Base-by-base conservation (phyloP, 1,140 invertebrate genomes). In the Conus ventricosus region DNA sequence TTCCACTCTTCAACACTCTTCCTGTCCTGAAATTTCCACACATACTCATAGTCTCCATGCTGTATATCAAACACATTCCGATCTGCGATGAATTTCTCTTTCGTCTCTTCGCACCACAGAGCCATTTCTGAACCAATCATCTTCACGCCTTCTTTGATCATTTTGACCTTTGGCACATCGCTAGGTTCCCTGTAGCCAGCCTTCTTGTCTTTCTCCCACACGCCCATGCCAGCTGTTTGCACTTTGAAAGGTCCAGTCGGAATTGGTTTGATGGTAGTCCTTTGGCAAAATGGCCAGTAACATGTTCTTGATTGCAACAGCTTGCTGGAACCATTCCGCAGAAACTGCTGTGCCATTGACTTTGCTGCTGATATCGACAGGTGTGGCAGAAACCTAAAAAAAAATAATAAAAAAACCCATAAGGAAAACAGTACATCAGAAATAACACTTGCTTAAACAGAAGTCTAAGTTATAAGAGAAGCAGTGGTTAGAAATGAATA, bases 1-100 rank as follows among this genome's bases (percentile, higher is more conserved):
- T 97, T 94, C 97, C 98, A 99, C 54, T 97, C 95, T 3, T 97
- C 95, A 20, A 98, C 90, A 13, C 96, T 96, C 63, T 96, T 94
- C 17, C 95, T 92, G 85, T 96, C 94, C 82, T 94, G 89, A 88
- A 95, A 94, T 78, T 93, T 93, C 89, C 91, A 92, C 71, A 95
- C 89, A 88, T 93, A 92, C n/a, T 94, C 91, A 91, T 94, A 95
- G 89, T 95, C 94, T 23, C 92, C 92, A 89, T 95, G 93, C 13
- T 91, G 53, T 23, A 88, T 53, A 8, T 86, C 90, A 82, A 89
- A 67, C 96, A 96, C 96, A 87, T 96, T 96, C 90, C 95, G 94
- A 95, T 97, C 97, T 60, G 92, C 93, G 91, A 96, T 94, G 8
- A 97, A 94, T 81, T 95, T 94, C 84, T 97, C 97, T 90, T 96